Conservation (phyloP, 2,113 vertebrate genomes). For the Glaucomys volans region DNA sequence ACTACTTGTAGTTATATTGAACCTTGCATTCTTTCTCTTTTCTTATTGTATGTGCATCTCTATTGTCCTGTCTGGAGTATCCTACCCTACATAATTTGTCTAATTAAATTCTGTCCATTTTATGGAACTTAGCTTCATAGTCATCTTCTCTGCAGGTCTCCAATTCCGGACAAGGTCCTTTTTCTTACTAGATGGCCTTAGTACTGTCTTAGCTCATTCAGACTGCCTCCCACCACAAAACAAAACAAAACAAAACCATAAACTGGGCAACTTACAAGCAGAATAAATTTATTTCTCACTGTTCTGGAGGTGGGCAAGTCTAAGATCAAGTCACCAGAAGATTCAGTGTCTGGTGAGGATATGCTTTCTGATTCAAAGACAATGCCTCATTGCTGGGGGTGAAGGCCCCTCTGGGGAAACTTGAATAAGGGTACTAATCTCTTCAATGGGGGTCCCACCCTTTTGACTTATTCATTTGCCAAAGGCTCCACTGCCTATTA, state of each 20-base stretch:
- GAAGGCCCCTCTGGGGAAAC: background rate
- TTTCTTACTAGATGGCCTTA: background rate
- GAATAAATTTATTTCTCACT: background rate
- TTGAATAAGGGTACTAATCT: background rate
- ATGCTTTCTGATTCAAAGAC: background rate
- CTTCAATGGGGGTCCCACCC: background rate
- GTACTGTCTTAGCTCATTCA: background rate
- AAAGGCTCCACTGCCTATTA: too few relatives aligned
- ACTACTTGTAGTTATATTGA: background rate
- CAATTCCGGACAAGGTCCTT: background rate
- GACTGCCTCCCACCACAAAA: too few relatives aligned
- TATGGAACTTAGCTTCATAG: background rate
- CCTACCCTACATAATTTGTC: background rate
- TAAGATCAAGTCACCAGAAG: background rate
- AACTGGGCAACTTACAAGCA: background rate
- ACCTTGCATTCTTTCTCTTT: background rate
- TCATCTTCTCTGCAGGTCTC: background rate
- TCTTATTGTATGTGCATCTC: background rate
- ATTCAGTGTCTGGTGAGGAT: background rate
- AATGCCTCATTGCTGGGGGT: background rate
- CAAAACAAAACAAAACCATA: background rate
- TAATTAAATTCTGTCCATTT: background rate
- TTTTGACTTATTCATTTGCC: background rate
- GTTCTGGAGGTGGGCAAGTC: background rate
- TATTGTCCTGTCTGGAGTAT: background rate